Evolutionary conservation across 2,797 vertebrate species (phyloP), one percentile per base, ranked within the genome.

Genomic region (Myripristis jacobus): DNA sequence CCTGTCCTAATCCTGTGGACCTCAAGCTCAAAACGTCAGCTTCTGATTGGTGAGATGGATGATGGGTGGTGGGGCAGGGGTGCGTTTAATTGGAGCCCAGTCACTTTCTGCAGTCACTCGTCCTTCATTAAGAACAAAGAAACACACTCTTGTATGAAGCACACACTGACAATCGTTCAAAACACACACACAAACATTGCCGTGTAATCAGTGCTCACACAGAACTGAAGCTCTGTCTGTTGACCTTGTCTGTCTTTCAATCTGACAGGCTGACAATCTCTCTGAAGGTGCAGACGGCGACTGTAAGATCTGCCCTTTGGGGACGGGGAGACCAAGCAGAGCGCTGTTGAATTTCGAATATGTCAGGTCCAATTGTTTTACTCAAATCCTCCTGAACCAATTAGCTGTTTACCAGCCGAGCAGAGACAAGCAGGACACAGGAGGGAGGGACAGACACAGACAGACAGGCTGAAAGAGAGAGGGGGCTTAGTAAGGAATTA

Each of bases 21-120:
- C 29, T 56, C 21, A 51, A 53, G 52, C 2, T 4, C 48, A 60
- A 4, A 36, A 59, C 44, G 22, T 71, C 46, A 24, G 19, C 24
- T 38, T 70, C 36, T 75, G 60, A 80, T 66, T 55, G 64, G 56
- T 65, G 24, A 21, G 41, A 64, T 21, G 34, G 61, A 66, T 78
- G 73, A 83, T 48, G 52, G 55, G 55, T 36, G 4, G 57, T 41
- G 51, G 47, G 43, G 68, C 70, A 55, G 51, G 34, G 50, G 22
- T 60, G 41, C 55, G 50, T 61, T 72, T 87, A 88, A 90, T 81
- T 85, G 86, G 86, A 63, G 79, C 56, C 22, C 66, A 75, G 59
- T 70, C 72, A 53, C 65, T 66, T 25, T 29, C 69, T 67, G 46
- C 29, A 66, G 72, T 82, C 80, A 64, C 77, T 90, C 78, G 69